Evolutionary conservation across 2,888 invertebrate genomes (phyloP).

Genomic region (Monoplex corrugatus): DNA sequence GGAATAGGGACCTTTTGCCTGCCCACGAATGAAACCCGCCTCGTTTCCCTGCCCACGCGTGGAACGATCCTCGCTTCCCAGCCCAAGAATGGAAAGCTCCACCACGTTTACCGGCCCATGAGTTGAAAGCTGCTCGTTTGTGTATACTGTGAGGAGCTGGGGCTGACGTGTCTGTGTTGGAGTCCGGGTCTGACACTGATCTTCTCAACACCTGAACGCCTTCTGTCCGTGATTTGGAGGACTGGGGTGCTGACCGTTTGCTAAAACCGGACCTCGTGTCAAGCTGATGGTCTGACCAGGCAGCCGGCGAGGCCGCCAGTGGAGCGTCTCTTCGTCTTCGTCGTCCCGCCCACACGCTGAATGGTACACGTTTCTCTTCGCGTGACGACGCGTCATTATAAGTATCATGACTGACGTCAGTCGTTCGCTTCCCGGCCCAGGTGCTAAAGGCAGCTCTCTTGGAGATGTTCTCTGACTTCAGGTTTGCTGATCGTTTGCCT

Average conservation of each 20-base stretch:
- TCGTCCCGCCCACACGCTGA: not conserved
- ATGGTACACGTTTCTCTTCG: not conserved
- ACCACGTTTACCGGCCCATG: slow-evolving; percentile 28
- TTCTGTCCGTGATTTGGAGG: too few relatives aligned
- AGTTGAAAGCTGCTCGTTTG: slow-evolving; percentile 28
- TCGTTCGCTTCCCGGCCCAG: slow-evolving; percentile 10
- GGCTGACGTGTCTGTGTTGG: not conserved
- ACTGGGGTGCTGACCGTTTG: not conserved
- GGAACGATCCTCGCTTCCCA: slow-evolving; percentile 22
- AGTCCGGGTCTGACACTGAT: too few relatives aligned
- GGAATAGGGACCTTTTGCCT: not conserved
- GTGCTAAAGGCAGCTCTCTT: slow-evolving; percentile 3
- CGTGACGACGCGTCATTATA: not conserved
- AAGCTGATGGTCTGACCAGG: too few relatives aligned
- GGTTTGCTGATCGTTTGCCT: not conserved
- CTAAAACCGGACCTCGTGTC: too few relatives aligned
- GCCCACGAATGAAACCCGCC: not conserved
- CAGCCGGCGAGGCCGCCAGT: too few relatives aligned
- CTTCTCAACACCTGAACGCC: too few relatives aligned
- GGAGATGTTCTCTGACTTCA: too few relatives aligned
- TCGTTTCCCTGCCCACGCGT: not conserved
- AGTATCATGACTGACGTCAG: not conserved
- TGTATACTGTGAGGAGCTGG: not conserved
- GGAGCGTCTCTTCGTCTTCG: too few relatives aligned
- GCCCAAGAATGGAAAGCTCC: slow-evolving; percentile 25